Base-by-base conservation (phyloP, 2,113 vertebrate genomes). In the Labeo rohita region DNA sequence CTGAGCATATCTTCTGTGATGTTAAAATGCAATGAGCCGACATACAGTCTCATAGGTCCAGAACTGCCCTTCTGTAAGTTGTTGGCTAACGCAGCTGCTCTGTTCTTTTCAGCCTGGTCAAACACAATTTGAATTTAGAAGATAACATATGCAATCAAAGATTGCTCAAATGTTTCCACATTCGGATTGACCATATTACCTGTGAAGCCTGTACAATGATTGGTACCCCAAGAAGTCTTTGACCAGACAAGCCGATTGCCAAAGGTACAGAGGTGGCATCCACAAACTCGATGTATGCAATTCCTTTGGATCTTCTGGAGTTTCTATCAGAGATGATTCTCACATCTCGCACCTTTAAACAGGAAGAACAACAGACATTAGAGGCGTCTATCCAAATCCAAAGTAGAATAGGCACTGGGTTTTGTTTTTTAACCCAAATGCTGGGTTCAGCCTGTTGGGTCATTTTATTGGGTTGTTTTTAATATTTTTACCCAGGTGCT, bases 1-100 rank as follows among this genome's bases (percentile, higher is more conserved):
- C 97, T 93, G 87, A 99, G 96, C 98, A 99, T 99, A 89, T 99
- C 98, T 91, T 99, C 98, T 0, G 98, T 99, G 93, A 99, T 99
- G 90, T 99, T 99, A 90, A 99, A 99, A 89, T 99, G 98, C 87
- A 99, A 93, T 0, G 98, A 99, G 52, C 98, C 98, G 13, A 99
- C 95, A 87, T 98, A 99, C 15, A 99, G 95, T 77, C 98, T 94
- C 97, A 98, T 98, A 0, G 97, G 98, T 21, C 98, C 98, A 28
- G 95, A 94, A 45, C 92, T 94, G 84, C 96, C 97, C 87, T 97
- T 98, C 92, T 99, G 98, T 43, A 99, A 93, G 87, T 96, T 98
- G 92, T 96, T 98, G 88, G 98, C 98, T 91, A 97, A 96, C 77
- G 97, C 97, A 61, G 98, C 98, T 83, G 98, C 98, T 92, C 98